Conservation (phyloP, 2,113 vertebrate genomes). For the Scatophagus argus region DNA sequence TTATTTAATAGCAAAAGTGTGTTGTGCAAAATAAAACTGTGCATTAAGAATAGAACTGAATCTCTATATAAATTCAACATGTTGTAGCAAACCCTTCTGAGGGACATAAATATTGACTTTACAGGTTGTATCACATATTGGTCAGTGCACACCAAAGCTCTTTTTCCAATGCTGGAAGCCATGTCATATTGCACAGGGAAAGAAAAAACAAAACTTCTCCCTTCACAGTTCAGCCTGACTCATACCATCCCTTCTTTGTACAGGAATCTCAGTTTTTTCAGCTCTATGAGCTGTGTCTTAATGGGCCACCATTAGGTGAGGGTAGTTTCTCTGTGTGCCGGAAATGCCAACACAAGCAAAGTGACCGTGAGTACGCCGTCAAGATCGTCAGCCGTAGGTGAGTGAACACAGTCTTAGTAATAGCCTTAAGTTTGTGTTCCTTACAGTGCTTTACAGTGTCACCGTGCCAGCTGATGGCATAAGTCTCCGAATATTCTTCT, state of each 20-base stretch:
- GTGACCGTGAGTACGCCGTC: slow-evolving; percentile 88
- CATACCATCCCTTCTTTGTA: neutral
- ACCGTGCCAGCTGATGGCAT: neutral
- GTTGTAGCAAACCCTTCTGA: neutral
- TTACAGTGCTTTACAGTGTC: neutral
- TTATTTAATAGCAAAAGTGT: too few species aligned
- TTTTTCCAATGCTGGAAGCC: neutral
- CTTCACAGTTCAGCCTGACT: neutral
- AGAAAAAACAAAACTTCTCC: neutral
- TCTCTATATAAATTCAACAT: neutral
- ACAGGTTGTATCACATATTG: neutral
- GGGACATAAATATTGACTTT: neutral
- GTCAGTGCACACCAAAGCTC: neutral
- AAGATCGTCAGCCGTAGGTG: slow-evolving; percentile 94
- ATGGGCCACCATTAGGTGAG: slow-evolving; percentile 88
- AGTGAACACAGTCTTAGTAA: neutral
- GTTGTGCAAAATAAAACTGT: too few species aligned
- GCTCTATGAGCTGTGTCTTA: slow-evolving; percentile 90
- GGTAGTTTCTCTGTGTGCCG: slow-evolving; percentile 94
- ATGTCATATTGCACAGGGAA: neutral
- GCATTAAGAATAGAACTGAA: neutral
- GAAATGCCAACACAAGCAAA: slow-evolving; percentile 89
- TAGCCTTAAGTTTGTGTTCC: neutral
- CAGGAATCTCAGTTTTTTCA: slow-evolving; percentile 94
- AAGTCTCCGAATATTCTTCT: slow-evolving; percentile 1